Evolutionary conservation across 2,113 vertebrate species (phyloP), one percentile per base, ranked within the genome.

Genomic region (Xerus inauris): DNA sequence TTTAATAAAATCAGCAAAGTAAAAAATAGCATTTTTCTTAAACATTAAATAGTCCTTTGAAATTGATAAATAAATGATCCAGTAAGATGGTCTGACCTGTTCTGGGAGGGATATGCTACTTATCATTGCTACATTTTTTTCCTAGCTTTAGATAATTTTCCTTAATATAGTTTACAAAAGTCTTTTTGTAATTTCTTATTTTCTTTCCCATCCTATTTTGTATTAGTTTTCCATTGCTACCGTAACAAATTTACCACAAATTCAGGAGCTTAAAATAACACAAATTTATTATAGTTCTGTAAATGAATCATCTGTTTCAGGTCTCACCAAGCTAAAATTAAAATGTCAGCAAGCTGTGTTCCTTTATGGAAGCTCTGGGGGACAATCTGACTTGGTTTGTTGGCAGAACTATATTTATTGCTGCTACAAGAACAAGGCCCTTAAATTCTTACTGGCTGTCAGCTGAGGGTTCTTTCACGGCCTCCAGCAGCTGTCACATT

Each of bases 11-110:
- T 38, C 75, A 91, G 30, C 7, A 51, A 87, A 84, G 71, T 91
- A 35, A 73, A 87, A 73, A 93, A 67, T 16, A 17, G 20, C 38
- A 59, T 13, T 71, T 40, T 40, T 87, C 45, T 82, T 77, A 38
- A 65, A 95, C 57, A 96, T 42, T 77, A 87, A 93, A 87, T 88
- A 75, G 80, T 62, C 47, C n/a, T 76, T 71, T 92, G 38, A 90
- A 90, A 9, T 16, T 81, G 57, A 82, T 88, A 42, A 75, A n/a
- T 28, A 73, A n/a, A n/a, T 14, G 6, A 69, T 65, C 6, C 24
- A 30, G 0, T 51, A 30, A 49, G 20, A 67, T 57, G 57, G 16
- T 64, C 13, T 81, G 77, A 80, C 77, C 35, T 81, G 35, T 57
- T 57, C 77, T 22, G 26, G 49, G 83, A 94, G 69, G 19, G 42